Evolutionary conservation across 2,797 vertebrate species (phyloP), one percentile per base, ranked within the genome.

Genomic region (Trematomus bernacchii): DNA sequence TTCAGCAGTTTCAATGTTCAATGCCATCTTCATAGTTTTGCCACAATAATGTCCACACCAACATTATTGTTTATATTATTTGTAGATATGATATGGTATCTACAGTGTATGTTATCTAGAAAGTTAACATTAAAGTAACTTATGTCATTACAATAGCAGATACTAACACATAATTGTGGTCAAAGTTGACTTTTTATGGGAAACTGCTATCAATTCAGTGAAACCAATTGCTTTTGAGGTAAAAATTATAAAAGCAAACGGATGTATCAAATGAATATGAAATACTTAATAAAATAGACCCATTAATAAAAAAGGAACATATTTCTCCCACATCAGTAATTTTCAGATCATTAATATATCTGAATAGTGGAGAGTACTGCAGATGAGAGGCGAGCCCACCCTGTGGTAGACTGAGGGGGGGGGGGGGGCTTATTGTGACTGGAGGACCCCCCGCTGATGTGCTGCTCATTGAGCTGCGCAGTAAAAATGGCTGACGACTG

Each of bases 401-500:
- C 50, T 51, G 63, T 11, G 18, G 52, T 40, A 47, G 18, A 65
- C 64, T 1, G 43, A 51, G n/a, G n/a, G n/a, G n/a, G 58, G 53
- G 58, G 53, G 71, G 71, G 73, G 43, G 2, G 40, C 52, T 71
- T 33, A 72, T 66, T 77, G 76, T 71, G 72, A 47, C 75, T 69
- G 47, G 85, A 83, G 69, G 79, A 80, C 6, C 10, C 60, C 18
- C 9, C 53, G 10, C 54, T 70, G 77, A 89, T 76, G 79, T 54
- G 70, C 47, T 27, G 19, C 68, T 84, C 85, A 91, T 76, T 77
- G 85, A 91, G 79, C 85, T 62, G 71, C 77, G 53, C 50, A 68
- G 82, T 67, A 73, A 89, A 91, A 90, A 89, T 19, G 79, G 85
- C 83, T 91, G 88, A 88, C 62, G 48, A 80, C 84, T 66, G 70